These are phyloP conservation scores for Theristicus caerulescens DNA, from an alignment of 2,113 vertebrate species.

Conservation along the genomic window DNA sequence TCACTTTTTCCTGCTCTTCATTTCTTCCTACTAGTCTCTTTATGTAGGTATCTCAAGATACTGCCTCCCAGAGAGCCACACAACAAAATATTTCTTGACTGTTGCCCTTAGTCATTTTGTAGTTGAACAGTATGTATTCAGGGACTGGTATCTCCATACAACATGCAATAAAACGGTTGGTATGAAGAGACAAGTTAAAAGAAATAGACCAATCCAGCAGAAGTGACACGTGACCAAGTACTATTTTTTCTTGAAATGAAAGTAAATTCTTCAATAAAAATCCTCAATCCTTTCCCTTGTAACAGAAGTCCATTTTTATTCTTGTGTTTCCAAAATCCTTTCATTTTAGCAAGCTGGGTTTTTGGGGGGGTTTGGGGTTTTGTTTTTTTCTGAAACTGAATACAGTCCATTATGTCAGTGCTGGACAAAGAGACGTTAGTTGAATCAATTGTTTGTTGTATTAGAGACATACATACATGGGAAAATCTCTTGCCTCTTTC, in stretches of 20 bases:
- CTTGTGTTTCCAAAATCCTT: neutral
- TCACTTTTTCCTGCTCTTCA: neutral
- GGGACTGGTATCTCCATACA: neutral
- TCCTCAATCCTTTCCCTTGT: neutral
- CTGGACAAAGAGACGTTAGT: neutral
- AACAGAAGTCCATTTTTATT: neutral
- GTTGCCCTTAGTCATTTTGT: neutral
- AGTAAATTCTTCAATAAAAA: neutral
- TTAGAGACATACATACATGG: neutral
- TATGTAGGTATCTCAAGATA: neutral
- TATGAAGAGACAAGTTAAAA: neutral
- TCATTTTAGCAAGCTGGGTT: neutral
- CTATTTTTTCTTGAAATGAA: neutral
- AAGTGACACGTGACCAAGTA: neutral
- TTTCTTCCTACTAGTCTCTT: neutral
- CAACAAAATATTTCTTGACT: neutral
- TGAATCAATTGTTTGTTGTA: neutral
- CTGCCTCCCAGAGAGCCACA: neutral
- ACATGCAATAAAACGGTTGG: neutral
- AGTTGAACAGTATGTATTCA: neutral
- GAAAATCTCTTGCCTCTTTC: neutral
- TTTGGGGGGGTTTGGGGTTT: neutral
- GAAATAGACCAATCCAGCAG: neutral
- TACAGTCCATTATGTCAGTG: neutral
- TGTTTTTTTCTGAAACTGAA: neutral